Percentiles rank a stretch among this genome's conserved stretches.
Evolutionary conservation across 92 coral and sea anemone species (phyloP).

Genomic region (Epizoanthus ramosus): DNA sequence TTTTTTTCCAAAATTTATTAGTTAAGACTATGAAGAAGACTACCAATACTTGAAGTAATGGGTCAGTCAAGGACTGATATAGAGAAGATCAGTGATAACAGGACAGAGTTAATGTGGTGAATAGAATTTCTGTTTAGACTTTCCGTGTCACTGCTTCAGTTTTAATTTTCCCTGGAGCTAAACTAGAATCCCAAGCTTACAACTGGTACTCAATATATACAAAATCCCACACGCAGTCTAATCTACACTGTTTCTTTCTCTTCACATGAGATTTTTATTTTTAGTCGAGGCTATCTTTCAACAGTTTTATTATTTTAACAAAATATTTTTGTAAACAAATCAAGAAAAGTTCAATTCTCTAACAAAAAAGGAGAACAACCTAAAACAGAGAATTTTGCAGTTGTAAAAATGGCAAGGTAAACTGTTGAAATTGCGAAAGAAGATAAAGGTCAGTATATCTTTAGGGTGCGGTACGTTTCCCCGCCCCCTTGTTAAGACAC

Average conservation of each 20-base stretch:
- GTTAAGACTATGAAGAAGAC: too few species aligned
- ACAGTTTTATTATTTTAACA: constrained; percentile 1
- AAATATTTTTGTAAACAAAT: constrained; percentile 26
- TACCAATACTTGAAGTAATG: neutral
- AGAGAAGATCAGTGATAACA: neutral
- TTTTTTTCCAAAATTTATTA: too few species aligned
- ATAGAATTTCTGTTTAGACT: neutral
- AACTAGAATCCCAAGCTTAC: neutral
- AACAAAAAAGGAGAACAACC: neutral
- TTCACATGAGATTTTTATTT: neutral
- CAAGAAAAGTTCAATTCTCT: constrained; percentile 6
- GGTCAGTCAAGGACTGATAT: constrained; percentile 4
- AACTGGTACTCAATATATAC: neutral
- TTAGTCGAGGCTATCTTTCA: neutral
- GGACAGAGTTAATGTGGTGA: neutral
- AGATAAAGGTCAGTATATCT: neutral
- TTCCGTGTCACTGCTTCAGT: neutral
- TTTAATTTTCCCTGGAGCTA: neutral
- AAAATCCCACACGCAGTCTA: neutral
- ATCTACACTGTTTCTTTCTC: neutral
- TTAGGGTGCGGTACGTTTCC: constrained; percentile 30
- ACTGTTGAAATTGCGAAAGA: neutral
- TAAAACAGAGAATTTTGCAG: neutral
- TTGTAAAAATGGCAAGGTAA: neutral
- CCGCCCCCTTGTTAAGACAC: constrained; percentile 38